Conservation (phyloP, 2,888 invertebrate genomes). For the Bombylius major region DNA sequence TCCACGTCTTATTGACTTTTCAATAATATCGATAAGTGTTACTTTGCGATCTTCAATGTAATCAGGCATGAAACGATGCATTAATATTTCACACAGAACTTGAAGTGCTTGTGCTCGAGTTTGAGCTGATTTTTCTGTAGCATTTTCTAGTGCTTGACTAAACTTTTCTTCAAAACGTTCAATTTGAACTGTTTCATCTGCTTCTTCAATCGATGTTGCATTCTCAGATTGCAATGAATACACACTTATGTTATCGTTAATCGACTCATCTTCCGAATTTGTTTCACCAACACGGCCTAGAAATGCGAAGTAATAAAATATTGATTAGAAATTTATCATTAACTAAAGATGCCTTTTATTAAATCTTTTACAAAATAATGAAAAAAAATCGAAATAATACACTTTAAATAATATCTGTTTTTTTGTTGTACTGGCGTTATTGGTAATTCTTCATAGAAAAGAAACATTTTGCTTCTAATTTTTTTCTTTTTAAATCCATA, state of each 20-base stretch:
- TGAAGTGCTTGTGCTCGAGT: constrained; percentile 62
- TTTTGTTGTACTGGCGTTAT: too few species aligned
- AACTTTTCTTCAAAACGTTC: constrained; percentile 77
- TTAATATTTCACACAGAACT: constrained; percentile 57
- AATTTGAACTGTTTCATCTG: constrained; percentile 46
- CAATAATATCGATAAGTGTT: constrained; percentile 70
- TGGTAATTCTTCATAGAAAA: too few species aligned
- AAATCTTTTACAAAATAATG: too few species aligned
- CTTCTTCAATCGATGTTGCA: constrained; percentile 42
- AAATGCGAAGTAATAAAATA: not conserved
- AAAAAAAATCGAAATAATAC: too few species aligned
- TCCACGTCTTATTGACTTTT: constrained; percentile 71
- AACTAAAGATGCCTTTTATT: too few species aligned
- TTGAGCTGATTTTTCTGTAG: constrained; percentile 79
- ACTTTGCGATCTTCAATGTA: constrained; percentile 64
- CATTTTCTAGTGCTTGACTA: constrained; percentile 71
- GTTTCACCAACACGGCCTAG: constrained; percentile 23
- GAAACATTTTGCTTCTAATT: too few species aligned
- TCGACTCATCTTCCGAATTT: constrained; percentile 67
- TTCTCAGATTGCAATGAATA: constrained; percentile 66
- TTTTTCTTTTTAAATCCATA: too few species aligned
- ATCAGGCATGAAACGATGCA: constrained; percentile 63
- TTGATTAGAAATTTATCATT: too few species aligned
- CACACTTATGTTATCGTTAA: constrained; percentile 68
- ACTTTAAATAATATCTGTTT: too few species aligned